Percentiles rank a stretch among this genome's conserved stretches.
phyloP scores from a whole-genome alignment of 2,113 vertebrate genomes.

The Cheirogaleus medius region DNA sequence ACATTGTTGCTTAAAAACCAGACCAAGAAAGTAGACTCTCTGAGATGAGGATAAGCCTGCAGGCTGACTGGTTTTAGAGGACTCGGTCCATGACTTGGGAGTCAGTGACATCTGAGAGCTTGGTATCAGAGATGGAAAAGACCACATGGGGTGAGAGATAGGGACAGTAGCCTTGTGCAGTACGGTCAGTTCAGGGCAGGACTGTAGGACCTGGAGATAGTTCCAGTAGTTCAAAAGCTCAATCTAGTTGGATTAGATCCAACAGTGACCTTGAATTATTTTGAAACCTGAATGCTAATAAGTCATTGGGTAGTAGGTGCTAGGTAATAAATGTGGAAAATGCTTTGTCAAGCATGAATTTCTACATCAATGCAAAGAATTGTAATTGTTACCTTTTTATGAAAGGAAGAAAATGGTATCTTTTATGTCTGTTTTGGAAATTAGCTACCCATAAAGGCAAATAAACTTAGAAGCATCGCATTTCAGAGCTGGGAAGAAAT shows the following conservation, averaged over 20 bases:
- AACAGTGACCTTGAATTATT: neutral
- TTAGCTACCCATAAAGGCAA: slow-evolving; percentile 34
- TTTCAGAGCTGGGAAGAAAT: slow-evolving; percentile 31
- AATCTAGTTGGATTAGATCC: neutral
- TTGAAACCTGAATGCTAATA: slow-evolving; percentile 1
- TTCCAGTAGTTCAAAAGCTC: neutral
- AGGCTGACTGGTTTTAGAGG: neutral
- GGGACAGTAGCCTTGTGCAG: neutral
- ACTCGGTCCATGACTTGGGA: neutral
- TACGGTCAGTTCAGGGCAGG: neutral
- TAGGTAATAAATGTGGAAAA: slow-evolving; percentile 48
- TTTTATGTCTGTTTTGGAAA: slow-evolving; percentile 53
- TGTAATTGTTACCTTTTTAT: slow-evolving; percentile 28
- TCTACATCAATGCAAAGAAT: neutral
- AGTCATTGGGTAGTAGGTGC: neutral
- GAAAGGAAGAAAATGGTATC: slow-evolving; percentile 23
- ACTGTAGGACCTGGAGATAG: neutral
- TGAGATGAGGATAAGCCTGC: neutral
- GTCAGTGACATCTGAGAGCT: neutral
- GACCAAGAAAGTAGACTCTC: neutral
- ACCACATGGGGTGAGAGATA: too few species aligned
- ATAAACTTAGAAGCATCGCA: neutral
- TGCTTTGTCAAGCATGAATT: slow-evolving; percentile 29
- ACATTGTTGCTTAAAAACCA: slow-evolving; percentile 5
- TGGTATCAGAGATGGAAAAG: neutral